Base-by-base conservation (phyloP, 2,113 vertebrate genomes). In the Ursus arctos region DNA sequence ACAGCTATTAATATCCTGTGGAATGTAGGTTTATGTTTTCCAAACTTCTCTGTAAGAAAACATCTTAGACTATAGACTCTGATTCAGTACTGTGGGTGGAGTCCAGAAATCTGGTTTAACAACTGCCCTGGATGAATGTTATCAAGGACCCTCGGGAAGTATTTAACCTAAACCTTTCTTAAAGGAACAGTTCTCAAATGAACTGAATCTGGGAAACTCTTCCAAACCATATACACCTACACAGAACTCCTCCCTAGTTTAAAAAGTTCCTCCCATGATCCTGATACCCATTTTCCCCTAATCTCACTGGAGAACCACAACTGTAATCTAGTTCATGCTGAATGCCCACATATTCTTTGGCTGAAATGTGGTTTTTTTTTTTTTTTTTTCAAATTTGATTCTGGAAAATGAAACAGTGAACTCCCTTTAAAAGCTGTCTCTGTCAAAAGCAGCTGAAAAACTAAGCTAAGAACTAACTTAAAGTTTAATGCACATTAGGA, bases 361-460 rank as follows among this genome's bases (percentile, higher is more conserved):
- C 36, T 94, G 18, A 81, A 80, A 82, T 28, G 31, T 13, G 13
- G 26, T 0, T 40, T 72, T 72, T 36, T 76, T 7, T 14, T 94
- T 74, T 10, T 63, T 22, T 43, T 91, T 96, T 95, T 80, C 59
- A 96, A 63, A 94, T 88, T 72, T 95, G 61, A 90, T 55, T 81
- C 22, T 88, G 33, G 57, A 88, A 97, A 84, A 92, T 55, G 80
- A 79, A 92, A 94, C 3, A 31, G 55, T 80, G 83, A 91, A 59
- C 15, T 59, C 47, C 36, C 22, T 81, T 93, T 92, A 89, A 95
- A 96, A 97, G 49, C 36, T 92, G 22, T 94, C 65, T 77, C 49
- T 94, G 74, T 88, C 87, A 92, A 97, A 97, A 89, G 22, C 36
- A 82, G 63, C 51, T 87, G 40, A 92, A 95, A 94, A 97, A 86